A percentile compares a stretch with the other conserved stretches of the same genome.
phyloP scores from a whole-genome alignment of 1,140 invertebrate species.

The Olivierus martensii region DNA sequence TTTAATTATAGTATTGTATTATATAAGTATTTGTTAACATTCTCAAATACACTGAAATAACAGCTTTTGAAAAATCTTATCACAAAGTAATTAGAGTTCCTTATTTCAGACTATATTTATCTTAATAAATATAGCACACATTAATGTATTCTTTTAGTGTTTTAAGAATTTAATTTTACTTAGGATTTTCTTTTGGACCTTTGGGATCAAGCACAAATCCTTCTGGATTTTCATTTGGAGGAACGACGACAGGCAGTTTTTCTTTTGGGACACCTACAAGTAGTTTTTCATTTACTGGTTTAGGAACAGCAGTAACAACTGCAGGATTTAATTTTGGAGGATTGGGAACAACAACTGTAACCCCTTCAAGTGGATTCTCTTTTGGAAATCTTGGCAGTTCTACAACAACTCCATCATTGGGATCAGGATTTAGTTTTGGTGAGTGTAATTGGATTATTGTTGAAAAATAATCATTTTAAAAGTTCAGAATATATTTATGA shows the following conservation, averaged over 20 bases:
- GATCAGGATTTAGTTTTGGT: conserved; percentile 19
- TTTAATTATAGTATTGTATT: too few species aligned
- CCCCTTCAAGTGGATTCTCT: conserved; percentile 23
- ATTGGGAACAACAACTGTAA: conserved; percentile 40
- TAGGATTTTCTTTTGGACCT: conserved; percentile 18
- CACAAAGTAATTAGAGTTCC: too few species aligned
- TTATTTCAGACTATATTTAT: too few species aligned
- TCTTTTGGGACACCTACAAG: conserved; percentile 26
- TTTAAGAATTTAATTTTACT: too few species aligned
- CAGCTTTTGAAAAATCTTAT: too few species aligned
- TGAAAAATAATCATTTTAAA: conserved; percentile 31
- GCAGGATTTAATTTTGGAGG: conserved; percentile 26
- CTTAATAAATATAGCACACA: too few species aligned
- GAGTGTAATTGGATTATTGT: neutral
- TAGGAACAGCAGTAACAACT: conserved; percentile 24
- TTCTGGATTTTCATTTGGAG: conserved; percentile 30
- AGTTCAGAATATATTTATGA: conserved; percentile 29
- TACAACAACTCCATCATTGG: conserved; percentile 6
- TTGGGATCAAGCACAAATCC: conserved; percentile 18
- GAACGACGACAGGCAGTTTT: conserved; percentile 24
- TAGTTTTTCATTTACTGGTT: conserved; percentile 30
- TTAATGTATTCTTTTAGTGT: too few species aligned
- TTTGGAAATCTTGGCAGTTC: conserved; percentile 19
- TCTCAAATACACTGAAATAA: too few species aligned
- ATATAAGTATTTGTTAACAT: too few species aligned